These are phyloP conservation scores for Bostrychus sinensis DNA, from an alignment of 2,113 vertebrate genomes.

Conservation along the genomic window DNA sequence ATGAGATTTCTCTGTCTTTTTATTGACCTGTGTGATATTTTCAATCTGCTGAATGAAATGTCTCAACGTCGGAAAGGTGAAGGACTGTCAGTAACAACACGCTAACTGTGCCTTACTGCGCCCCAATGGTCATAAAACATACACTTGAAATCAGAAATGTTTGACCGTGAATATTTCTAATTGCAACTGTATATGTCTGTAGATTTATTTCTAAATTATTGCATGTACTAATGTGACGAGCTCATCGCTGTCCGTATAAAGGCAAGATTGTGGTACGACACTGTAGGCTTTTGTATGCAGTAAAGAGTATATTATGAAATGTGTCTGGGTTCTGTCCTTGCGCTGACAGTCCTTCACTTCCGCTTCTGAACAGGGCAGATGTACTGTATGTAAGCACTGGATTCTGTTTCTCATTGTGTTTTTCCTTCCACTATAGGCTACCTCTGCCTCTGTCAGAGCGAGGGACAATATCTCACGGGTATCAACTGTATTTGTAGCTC, in stretches of 20 bases:
- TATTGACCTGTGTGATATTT: background rate
- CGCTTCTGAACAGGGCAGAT: constrained; percentile 34
- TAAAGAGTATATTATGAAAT: background rate
- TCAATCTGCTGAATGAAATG: constrained; percentile 10
- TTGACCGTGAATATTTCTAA: too few relatives aligned
- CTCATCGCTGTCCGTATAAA: background rate
- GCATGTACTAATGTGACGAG: background rate
- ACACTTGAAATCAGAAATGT: too few relatives aligned
- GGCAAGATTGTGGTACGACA: background rate
- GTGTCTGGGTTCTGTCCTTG: background rate
- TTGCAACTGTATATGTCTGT: constrained; percentile 4
- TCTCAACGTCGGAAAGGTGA: constrained; percentile 18
- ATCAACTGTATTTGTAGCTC: constrained; percentile 51
- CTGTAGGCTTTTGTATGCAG: background rate
- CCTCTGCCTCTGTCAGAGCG: constrained; percentile 54
- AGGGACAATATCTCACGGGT: constrained; percentile 47
- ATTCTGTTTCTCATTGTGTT: constrained; percentile 25
- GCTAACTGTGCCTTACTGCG: constrained; percentile 69
- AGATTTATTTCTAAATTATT: background rate
- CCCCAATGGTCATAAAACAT: constrained; percentile 10
- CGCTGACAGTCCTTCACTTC: too few relatives aligned
- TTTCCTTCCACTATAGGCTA: constrained; percentile 63
- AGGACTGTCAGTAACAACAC: constrained; percentile 16
- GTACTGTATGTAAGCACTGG: background rate
- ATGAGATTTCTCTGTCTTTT: background rate